These are phyloP conservation scores for Ophraella communa DNA, from an alignment of 2,888 invertebrate genomes.

Conservation along the genomic window DNA sequence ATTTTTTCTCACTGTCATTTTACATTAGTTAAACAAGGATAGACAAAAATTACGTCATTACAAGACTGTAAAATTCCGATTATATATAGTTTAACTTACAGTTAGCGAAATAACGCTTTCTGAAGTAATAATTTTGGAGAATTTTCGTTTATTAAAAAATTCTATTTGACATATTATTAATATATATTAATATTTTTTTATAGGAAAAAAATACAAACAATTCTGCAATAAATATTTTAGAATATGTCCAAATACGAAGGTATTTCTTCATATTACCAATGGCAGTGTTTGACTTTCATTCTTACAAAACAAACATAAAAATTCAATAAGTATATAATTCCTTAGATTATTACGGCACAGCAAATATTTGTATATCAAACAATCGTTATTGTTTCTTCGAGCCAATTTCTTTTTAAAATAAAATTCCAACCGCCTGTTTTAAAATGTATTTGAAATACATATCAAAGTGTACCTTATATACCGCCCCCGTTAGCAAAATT, in stretches of 20 bases:
- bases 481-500: conserved; percentile 45
- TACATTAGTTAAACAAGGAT: too few species aligned
- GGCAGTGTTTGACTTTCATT: conserved; percentile 18
- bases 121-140: too few species aligned
- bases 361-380: conserved; percentile 35
- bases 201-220: background rate
- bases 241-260: background rate
- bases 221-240: background rate
- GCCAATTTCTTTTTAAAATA: conserved; percentile 24
- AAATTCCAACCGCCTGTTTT: conserved; percentile 39
- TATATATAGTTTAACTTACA: too few species aligned
- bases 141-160: too few species aligned
- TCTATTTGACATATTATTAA: background rate
- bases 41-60: too few species aligned
- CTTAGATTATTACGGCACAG: conserved; percentile 24
- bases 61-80: too few species aligned
- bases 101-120: too few species aligned
- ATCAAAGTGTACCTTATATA: conserved; percentile 47
- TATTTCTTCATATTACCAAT: background rate
- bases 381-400: conserved; percentile 31
- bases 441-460: conserved; percentile 55
- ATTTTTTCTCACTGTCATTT: too few species aligned
- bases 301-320: conserved; percentile 29
- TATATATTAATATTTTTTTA: background rate
- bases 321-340: conserved; percentile 32